phyloP scores from a whole-genome alignment of 2,113 vertebrate genomes.

The Python bivittatus region DNA sequence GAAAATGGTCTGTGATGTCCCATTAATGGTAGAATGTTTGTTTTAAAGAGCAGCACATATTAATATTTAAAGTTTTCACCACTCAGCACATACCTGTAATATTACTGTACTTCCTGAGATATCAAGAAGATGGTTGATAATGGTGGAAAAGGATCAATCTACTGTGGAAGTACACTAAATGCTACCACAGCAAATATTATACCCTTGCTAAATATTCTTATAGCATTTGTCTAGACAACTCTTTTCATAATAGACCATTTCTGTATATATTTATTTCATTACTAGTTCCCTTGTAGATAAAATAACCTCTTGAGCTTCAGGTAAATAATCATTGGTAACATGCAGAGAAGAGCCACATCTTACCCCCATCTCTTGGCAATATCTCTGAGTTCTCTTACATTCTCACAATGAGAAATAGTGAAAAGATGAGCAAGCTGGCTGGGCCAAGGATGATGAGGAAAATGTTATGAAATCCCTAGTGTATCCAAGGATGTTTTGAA shows the following conservation, averaged over 20 bases:
- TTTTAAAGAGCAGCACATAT: constrained; percentile 3
- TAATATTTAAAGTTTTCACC: constrained; percentile 34
- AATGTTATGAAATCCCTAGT: neutral
- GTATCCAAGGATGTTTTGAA: neutral
- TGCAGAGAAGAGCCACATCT: neutral
- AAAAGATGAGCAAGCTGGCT: neutral
- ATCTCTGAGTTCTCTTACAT: neutral
- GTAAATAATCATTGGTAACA: neutral
- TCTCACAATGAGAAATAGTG: neutral
- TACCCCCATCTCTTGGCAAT: neutral
- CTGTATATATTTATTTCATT: constrained; percentile 2
- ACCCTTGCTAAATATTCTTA: neutral
- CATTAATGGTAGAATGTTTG: constrained; percentile 1
- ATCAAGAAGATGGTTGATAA: neutral
- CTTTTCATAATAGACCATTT: neutral
- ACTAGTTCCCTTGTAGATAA: neutral
- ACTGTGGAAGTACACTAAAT: constrained; percentile 4
- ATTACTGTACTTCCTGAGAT: constrained; percentile 20
- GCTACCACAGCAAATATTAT: constrained; percentile 18
- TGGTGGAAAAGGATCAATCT: constrained; percentile 21
- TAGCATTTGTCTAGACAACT: constrained; percentile 17
- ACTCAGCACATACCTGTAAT: constrained; percentile 8
- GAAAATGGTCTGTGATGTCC: constrained; percentile 6
- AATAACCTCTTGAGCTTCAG: neutral
- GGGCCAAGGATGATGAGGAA: neutral